A percentile compares a stretch with the other conserved stretches of the same genome.
Conservation (phyloP, 2,113 vertebrate species). For the Ophthalmolycus amberensis region DNA sequence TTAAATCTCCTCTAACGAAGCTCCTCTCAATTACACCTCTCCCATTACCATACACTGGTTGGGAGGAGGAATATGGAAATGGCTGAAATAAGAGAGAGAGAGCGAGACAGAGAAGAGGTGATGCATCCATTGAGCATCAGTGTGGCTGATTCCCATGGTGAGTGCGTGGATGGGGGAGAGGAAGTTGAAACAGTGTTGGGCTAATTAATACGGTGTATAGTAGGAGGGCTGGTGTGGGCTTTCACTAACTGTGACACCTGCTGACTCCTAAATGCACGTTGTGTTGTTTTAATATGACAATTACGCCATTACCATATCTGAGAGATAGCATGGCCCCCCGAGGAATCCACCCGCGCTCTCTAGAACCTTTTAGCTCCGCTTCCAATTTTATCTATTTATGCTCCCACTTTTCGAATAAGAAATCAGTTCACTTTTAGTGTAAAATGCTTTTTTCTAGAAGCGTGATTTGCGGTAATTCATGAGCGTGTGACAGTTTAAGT, state of each 20-base stretch:
- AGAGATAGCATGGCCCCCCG: conserved; percentile 76
- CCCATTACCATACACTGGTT: conserved; percentile 74
- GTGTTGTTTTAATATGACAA: conserved; percentile 85
- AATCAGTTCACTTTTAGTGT: conserved; percentile 71
- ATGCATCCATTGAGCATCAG: conserved; percentile 65
- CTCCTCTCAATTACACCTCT: conserved; percentile 79
- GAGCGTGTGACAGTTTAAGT: conserved; percentile 58
- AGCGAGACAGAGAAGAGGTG: conserved; percentile 55
- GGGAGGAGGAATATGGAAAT: conserved; percentile 79
- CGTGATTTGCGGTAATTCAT: conserved; percentile 62
- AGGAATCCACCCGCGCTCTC: conserved; percentile 77
- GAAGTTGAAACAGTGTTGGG: conserved; percentile 77
- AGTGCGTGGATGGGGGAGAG: conserved; percentile 74
- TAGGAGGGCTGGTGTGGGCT: conserved; percentile 78
- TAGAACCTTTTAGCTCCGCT: conserved; percentile 77
- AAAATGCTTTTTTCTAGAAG: conserved; percentile 58
- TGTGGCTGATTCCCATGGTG: conserved; percentile 74
- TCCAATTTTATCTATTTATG: conserved; percentile 75
- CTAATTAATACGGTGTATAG: conserved; percentile 83
- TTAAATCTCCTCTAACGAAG: conserved; percentile 79
- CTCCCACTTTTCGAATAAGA: conserved; percentile 67
- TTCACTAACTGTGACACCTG: conserved; percentile 82
- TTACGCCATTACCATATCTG: conserved; percentile 85
- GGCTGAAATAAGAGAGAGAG: conserved; percentile 61
- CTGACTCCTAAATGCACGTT: conserved; percentile 82